Conservation (phyloP, 1,140 invertebrate species). For the Piezodorus guildinii region DNA sequence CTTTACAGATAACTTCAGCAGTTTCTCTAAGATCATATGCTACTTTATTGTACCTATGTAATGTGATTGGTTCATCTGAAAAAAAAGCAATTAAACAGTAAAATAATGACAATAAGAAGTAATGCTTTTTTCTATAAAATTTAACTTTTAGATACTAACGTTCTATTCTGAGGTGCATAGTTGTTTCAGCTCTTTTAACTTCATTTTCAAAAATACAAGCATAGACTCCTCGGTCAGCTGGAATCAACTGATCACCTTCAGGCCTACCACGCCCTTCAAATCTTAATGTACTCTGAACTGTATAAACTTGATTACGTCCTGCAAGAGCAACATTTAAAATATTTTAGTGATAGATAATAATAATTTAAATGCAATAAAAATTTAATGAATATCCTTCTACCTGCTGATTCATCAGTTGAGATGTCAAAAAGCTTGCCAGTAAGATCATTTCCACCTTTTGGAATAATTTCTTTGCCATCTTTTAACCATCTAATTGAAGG, state of each 20-base stretch:
- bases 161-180: slow-evolving; percentile 80
- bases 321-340: slow-evolving; percentile 4
- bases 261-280: slow-evolving; percentile 64
- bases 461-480: slow-evolving; percentile 61
- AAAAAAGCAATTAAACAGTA: slow-evolving; percentile 25
- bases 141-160: slow-evolving; percentile 45
- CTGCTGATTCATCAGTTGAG: slow-evolving; percentile 59
- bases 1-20: slow-evolving; percentile 73
- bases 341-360: background rate
- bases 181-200: slow-evolving; percentile 70
- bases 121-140: too few species aligned
- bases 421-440: slow-evolving; percentile 67
- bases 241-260: slow-evolving; percentile 60
- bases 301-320: slow-evolving; percentile 49
- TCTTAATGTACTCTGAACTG: slow-evolving; percentile 68
- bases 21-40: slow-evolving; percentile 73
- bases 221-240: slow-evolving; percentile 74
- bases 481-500: slow-evolving; percentile 77
- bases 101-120: background rate
- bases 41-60: slow-evolving; percentile 77
- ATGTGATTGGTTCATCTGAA: slow-evolving; percentile 68
- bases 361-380: background rate
- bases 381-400: slow-evolving; percentile 26
- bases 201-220: slow-evolving; percentile 81
- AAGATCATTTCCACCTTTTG: slow-evolving; percentile 41